phyloP scores from a whole-genome alignment of 2,113 vertebrate species.

The Noturus placidus region DNA sequence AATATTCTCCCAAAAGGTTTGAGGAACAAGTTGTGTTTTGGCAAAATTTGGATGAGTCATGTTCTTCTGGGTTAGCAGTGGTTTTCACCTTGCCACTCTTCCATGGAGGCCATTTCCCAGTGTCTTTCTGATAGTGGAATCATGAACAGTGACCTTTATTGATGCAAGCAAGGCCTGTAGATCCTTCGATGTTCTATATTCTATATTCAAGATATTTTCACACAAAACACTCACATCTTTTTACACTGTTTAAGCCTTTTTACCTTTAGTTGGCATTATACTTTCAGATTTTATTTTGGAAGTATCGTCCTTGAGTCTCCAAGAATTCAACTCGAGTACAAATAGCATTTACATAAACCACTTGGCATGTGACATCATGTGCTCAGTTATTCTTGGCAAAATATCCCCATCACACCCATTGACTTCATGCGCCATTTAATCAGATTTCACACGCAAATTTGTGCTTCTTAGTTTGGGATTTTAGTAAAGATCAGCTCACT shows the following conservation, averaged over 20 bases:
- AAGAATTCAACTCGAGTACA: background rate
- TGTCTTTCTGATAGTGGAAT: no score
- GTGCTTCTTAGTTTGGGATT: background rate
- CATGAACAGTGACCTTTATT: no score
- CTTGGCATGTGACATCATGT: background rate
- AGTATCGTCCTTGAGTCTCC: background rate
- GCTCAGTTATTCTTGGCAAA: background rate
- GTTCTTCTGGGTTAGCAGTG: no score
- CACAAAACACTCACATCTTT: background rate
- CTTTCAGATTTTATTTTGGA: background rate
- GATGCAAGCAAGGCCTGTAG: no score
- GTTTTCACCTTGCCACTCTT: no score
- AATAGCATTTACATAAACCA: background rate
- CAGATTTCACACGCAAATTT: background rate
- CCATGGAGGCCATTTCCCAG: no score
- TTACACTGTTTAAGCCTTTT: background rate
- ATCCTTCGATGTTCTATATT: no score
- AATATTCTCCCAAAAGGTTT: no score
- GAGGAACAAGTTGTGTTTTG: no score
- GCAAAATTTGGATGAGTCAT: no score
- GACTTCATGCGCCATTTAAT: background rate
- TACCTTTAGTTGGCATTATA: background rate
- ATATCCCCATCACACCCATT: background rate
- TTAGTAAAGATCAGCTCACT: background rate
- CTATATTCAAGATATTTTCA: background rate